Evolutionary conservation across 1,140 invertebrate species (phyloP).

Genomic region (Wiebesia pumilae): DNA sequence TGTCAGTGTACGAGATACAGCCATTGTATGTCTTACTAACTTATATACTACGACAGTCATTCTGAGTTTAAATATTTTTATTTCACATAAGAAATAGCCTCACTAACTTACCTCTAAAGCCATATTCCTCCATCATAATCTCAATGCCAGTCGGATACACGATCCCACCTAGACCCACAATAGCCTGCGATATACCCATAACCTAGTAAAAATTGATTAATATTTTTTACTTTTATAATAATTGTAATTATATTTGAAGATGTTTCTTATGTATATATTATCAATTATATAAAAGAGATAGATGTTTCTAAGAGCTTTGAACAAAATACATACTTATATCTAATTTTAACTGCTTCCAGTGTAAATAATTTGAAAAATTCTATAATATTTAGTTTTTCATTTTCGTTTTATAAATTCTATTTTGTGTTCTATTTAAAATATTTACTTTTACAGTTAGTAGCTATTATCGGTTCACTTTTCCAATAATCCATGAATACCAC

Average conservation of each 20-base stretch:
- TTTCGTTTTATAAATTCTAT: too few species aligned
- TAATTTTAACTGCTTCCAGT: too few species aligned
- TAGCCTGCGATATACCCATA: slow-evolving; percentile 69
- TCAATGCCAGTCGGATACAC: slow-evolving; percentile 68
- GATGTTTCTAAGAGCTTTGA: too few species aligned
- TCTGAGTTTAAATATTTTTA: background rate
- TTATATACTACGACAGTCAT: background rate
- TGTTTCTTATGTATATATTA: too few species aligned
- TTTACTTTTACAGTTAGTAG: too few species aligned
- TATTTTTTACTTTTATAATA: background rate
- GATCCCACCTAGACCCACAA: slow-evolving; percentile 68
- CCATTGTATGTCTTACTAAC: background rate
- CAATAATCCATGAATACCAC: too few species aligned
- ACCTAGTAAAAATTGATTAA: slow-evolving; percentile 58
- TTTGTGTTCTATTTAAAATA: too few species aligned
- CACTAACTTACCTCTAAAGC: slow-evolving; percentile 66
- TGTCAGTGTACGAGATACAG: background rate
- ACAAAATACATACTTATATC: too few species aligned
- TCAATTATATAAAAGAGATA: too few species aligned
- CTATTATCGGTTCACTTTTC: too few species aligned
- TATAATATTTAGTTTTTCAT: too few species aligned
- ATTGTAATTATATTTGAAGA: background rate
- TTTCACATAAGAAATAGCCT: background rate
- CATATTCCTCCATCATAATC: slow-evolving; percentile 66
- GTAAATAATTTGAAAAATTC: too few species aligned